These are phyloP conservation scores for Dromococcyx pavoninus DNA, from an alignment of 2,797 vertebrate species.

Conservation along the genomic window DNA sequence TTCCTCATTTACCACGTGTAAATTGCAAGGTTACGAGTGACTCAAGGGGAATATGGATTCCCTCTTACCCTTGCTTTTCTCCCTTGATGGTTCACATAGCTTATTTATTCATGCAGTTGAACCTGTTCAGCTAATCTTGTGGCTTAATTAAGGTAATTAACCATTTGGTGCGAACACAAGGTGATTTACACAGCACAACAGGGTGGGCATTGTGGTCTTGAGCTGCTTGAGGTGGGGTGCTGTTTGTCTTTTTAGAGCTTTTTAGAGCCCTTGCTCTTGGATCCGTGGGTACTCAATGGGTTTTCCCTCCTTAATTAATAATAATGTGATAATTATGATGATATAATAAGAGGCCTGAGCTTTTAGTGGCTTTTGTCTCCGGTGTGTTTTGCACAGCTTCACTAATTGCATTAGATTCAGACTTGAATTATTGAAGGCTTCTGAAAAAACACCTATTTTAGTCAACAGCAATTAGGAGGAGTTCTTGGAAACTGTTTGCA, in stretches of 20 bases:
- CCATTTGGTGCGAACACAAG: background rate
- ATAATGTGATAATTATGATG: background rate
- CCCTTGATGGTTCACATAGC: background rate
- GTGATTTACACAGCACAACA: background rate
- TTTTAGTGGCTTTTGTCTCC: background rate
- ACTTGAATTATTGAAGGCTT: conserved; percentile 16
- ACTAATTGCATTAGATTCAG: background rate
- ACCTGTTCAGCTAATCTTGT: background rate
- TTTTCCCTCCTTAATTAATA: background rate
- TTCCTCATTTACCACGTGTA: too few species aligned
- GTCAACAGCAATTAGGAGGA: background rate
- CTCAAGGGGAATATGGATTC: background rate
- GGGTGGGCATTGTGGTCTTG: background rate
- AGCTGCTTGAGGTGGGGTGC: background rate
- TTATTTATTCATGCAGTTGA: background rate
- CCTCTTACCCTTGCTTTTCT: background rate
- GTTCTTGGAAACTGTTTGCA: conserved; percentile 3
- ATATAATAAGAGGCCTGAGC: background rate
- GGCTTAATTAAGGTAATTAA: background rate
- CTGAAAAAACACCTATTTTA: background rate
- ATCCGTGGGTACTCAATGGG: background rate
- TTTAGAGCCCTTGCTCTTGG: background rate
- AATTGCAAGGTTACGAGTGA: background rate
- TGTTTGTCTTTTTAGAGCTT: background rate
- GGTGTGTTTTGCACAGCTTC: background rate